Base-by-base conservation (phyloP, 1,140 invertebrate genomes). In the Harpegnathos saltator region DNA sequence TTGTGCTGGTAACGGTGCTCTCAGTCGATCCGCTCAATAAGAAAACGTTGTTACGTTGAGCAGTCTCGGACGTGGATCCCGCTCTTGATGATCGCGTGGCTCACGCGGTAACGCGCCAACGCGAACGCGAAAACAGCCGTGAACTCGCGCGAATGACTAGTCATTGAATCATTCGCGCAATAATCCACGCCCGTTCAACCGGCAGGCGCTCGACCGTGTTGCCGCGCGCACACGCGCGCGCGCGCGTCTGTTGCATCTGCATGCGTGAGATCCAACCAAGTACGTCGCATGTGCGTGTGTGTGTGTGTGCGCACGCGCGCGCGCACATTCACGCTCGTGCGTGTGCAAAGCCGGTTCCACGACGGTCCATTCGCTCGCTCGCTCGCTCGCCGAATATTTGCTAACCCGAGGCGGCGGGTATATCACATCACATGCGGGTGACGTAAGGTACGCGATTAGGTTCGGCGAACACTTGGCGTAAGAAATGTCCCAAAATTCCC, bases 81-180 rank as follows among this genome's bases (percentile, higher is more conserved):
- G 54, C 24, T 17, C 19, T 12, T 72, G 62, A 65, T 73, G 38
- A 38, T 69, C 33, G 19, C 12, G 24, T 3, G 33, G 50, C 24
- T 56, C 38, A n/a, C n/a, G 52, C 84, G 19, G 33, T 24, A 59
- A 50, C 61, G 44, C 33, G 19, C 65, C n/a, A 48, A 83, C 26
- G 69, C n/a, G 38, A 81, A 63, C n/a, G 54, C 78, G 81, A 86
- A 83, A 83, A 26, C 59, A 78, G 63, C 54, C 24, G 81, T 24
- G 71, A 84, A 82, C 86, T 86, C 71, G 86, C 65, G 71, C 88
- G 81, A 86, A 54, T 80, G 87, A 86, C 85, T 87, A 66, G 77
- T 78, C 82, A 77, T 65, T 87, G 87, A 89, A 87, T 89, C 83
- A 89, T 87, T 87, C 80, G 83, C 48, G 44, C 74, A 52, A 85